These are phyloP conservation scores for Alethe castanea DNA, from an alignment of 2,113 vertebrate genomes.

Conservation along the genomic window DNA sequence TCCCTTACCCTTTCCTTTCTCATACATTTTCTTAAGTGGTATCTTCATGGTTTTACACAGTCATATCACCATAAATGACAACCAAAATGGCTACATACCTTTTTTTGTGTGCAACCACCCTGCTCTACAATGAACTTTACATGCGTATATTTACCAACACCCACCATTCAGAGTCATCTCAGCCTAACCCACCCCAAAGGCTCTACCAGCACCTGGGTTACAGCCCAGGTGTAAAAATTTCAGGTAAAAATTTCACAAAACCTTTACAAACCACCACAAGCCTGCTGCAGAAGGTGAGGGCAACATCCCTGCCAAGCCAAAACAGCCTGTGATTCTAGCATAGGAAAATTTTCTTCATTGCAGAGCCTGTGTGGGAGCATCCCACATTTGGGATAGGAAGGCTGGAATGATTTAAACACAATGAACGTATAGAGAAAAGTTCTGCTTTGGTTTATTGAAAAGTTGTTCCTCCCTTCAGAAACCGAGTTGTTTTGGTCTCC, in stretches of 20 bases:
- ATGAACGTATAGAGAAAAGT: neutral
- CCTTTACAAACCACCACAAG: no score
- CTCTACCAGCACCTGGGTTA: neutral
- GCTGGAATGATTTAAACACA: neutral
- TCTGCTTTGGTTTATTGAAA: neutral
- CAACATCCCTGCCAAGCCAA: no score
- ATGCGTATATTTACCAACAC: no score
- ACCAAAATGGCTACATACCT: no score
- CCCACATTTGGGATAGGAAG: neutral
- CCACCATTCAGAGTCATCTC: no score
- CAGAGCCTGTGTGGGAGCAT: neutral
- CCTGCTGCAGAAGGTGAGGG: neutral
- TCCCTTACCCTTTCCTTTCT: neutral
- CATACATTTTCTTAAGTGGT: neutral
- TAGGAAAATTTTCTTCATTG: neutral
- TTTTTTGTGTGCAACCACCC: no score
- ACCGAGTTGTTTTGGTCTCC: no score
- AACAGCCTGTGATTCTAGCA: accelerated
- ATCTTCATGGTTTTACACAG: neutral
- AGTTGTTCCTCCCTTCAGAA: accelerated
- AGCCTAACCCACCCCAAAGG: neutral
- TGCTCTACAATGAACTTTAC: no score
- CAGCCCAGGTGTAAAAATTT: no score
- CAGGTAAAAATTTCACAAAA: no score
- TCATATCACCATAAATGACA: no score